Evolutionary conservation across 2,888 invertebrate species (phyloP), one percentile per base, ranked within the genome.

Genomic region (Callosobruchus maculatus): DNA sequence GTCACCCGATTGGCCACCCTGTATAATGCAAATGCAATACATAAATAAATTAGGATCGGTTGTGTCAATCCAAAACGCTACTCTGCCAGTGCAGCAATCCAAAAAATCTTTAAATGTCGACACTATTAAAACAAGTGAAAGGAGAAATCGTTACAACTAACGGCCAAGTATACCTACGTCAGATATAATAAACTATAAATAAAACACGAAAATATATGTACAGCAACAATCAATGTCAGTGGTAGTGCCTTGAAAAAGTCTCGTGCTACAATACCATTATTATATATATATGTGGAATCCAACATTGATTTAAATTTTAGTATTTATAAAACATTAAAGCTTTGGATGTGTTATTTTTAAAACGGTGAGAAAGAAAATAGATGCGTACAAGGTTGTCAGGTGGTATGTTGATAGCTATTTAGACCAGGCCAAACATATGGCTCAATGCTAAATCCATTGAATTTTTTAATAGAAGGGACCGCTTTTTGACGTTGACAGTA

Each of bases 181-280:
- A 49, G 13, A 49, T 18, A 49, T 13, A 49, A 49, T 49, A 13
- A 49, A 49, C 49, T 49, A 49, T 49, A 49, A 49, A 49, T 49
- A 49, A 18, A 13, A 1, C 49, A 13, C 49, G 49, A 13, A 49
- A 49, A 49, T 13, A 49, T 49, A 49, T 49, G 49, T 49, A 49
- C 18, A 49, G 49, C 49, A 49, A 49, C 49, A 49, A 49, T 49
- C 49, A 49, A 49, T 49, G 49, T 49, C 49, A 49, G 49, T 49
- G 49, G 49, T 49, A 49, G 18, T 49, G 49, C 49, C 49, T 49
- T 49, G 49, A 13, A 30, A 30, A 49, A 49, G 49, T 68, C 84
- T 72, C 82, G 78, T 79, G 31, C 21, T 66, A 21, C 71, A 71
- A 22, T 21, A 21, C 13, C n/a, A n/a, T n/a, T n/a, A n/a, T n/a